Conservation (phyloP, 2,888 invertebrate genomes). For the Aphrophora alni region DNA sequence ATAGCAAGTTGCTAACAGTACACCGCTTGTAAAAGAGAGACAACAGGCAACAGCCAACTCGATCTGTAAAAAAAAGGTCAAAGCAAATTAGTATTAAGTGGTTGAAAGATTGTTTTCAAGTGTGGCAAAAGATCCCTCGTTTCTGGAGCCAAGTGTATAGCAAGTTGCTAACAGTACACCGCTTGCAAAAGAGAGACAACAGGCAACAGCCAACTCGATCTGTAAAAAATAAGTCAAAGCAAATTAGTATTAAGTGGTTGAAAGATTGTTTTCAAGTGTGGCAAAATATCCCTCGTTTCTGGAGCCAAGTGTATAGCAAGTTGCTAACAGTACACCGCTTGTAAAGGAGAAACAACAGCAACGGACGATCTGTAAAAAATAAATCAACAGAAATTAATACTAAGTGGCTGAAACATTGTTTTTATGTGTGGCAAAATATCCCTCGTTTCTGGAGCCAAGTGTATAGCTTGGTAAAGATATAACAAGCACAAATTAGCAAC, state of each 20-base stretch:
- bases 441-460: too few species aligned
- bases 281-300: too few species aligned
- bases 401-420: too few species aligned
- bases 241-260: not conserved
- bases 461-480: too few species aligned
- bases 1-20: conserved; percentile 64
- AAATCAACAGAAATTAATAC: conserved; percentile 2
- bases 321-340: conserved; percentile 65
- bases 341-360: conserved; percentile 57
- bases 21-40: conserved; percentile 62
- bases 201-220: conserved; percentile 41
- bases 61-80: conserved; percentile 35
- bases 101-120: too few species aligned
- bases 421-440: too few species aligned
- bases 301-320: conserved; percentile 55
- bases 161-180: conserved; percentile 65
- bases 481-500: too few species aligned
- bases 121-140: too few species aligned
- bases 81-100: not conserved
- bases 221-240: conserved; percentile 27
- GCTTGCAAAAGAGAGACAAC: conserved; percentile 59
- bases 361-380: conserved; percentile 40
- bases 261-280: too few species aligned
- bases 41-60: conserved; percentile 43
- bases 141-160: conserved; percentile 45